Conservation (phyloP, 2,797 vertebrate genomes). For the Parauchenoglanis punctatus region DNA sequence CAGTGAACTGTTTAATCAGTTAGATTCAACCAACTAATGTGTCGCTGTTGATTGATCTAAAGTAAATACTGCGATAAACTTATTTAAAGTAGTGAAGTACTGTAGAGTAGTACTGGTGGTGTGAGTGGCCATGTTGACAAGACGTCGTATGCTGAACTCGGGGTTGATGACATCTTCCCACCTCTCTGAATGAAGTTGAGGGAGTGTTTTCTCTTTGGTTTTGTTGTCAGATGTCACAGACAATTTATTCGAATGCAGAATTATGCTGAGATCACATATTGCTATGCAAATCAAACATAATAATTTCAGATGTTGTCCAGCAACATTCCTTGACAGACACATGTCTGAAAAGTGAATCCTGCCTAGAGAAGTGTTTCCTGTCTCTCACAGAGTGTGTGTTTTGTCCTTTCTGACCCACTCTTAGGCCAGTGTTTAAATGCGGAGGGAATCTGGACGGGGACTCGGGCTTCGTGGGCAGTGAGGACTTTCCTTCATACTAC, state of each 20-base stretch:
- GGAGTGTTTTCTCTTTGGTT: too few species aligned
- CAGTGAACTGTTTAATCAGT: not conserved
- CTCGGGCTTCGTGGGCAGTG: constrained; percentile 87
- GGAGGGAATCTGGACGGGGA: constrained; percentile 81
- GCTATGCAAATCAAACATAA: not conserved
- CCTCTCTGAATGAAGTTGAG: too few species aligned
- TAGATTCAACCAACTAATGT: not conserved
- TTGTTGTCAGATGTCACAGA: not conserved
- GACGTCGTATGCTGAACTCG: too few species aligned
- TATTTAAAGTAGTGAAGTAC: not conserved
- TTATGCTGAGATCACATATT: not conserved
- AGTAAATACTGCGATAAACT: not conserved
- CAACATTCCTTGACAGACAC: not conserved
- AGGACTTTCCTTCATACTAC: constrained; percentile 85
- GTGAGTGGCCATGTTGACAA: not conserved
- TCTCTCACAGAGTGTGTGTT: not conserved
- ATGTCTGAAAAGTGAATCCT: not conserved
- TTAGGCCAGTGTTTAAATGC: constrained; percentile 85
- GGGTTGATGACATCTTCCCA: too few species aligned
- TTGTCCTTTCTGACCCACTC: constrained; percentile 20
- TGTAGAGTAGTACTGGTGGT: not conserved
- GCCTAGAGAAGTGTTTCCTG: not conserved
- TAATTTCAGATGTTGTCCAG: not conserved
- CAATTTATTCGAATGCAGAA: not conserved
- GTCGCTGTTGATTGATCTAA: not conserved